Base-by-base conservation (phyloP, 64 coral and sea anemone species). In the Cladopsammia gracilis region DNA sequence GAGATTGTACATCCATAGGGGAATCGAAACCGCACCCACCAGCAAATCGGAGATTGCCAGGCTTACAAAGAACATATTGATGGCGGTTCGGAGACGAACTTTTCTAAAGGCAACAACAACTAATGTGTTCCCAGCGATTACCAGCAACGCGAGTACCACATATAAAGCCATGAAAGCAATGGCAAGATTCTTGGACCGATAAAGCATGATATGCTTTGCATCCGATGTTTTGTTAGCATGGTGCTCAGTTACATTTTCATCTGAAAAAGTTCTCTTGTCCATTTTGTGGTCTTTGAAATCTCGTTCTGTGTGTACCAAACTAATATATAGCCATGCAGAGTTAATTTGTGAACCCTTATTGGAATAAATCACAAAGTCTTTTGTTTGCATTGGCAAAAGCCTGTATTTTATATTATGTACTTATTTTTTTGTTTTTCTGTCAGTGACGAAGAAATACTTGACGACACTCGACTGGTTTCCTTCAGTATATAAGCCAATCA, bases 31-130 rank as follows among this genome's bases (percentile, higher is more conserved):
- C 10, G 71, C 68, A 45, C 89, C 89, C 5, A 91, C 89, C 7
- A 79, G 46, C 42, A 91, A 16, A 72, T 91, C 89, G 0, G 89
- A 91, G 15, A 91, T 26, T 25, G 89, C 89, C 56, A 91, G 78
- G n/a, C 89, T 91, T 5, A 91, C 89, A 49, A 91, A 91, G 70
- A 91, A 91, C 69, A 91, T 64, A 16, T 72, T 91, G 0, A 91
- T 91, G 9, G 66, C 79, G n/a, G 64, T 57, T 22, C 89, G 89
- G 5, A 60, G 12, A 6, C 80, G 78, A 13, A 62, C 11, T 42
- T 83, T 91, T 16, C 47, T 91, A 3, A 82, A 84, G 51, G 77
- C 80, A 5, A 71, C 78, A 54, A 91, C n/a, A 50, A 91, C 78
- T n/a, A 91, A 72, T 64, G 67, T 48, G 80, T 91, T 91, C 15